Evolutionary conservation across 2,888 invertebrate species (phyloP).

Genomic region (Antheraea assamensis): DNA sequence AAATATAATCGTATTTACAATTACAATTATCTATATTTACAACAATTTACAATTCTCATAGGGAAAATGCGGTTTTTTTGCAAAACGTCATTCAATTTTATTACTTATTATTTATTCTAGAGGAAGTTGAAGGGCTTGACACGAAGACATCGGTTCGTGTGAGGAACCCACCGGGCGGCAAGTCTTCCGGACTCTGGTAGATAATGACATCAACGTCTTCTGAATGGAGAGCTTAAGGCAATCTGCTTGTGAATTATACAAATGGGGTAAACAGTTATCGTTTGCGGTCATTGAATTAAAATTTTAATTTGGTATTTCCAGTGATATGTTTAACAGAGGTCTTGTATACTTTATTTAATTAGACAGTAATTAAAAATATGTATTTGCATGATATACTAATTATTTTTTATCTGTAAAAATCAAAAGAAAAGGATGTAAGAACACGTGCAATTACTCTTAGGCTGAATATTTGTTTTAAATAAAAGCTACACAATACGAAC

Average conservation of each 20-base stretch:
- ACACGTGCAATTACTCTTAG: not conserved
- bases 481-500: not conserved
- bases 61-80: not conserved
- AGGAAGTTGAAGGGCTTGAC: slow-evolving; percentile 88
- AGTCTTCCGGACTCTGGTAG: slow-evolving; percentile 94
- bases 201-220: slow-evolving; percentile 25
- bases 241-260: slow-evolving; percentile 41
- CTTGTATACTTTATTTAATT: not conserved
- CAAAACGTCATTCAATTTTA: not conserved
- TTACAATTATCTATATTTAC: too few relatives aligned
- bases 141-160: slow-evolving; percentile 92
- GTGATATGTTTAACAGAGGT: not conserved
- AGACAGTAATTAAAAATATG: not conserved
- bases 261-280: slow-evolving; percentile 2
- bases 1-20: too few relatives aligned
- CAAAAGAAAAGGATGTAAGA: not conserved
- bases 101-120: slow-evolving; percentile 73
- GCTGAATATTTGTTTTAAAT: not conserved
- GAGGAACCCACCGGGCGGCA: slow-evolving; percentile 94
- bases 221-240: slow-evolving; percentile 33
- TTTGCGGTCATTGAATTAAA: not conserved
- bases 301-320: not conserved
- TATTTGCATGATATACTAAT: not conserved
- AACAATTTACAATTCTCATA: too few relatives aligned
- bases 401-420: not conserved